Evolutionary conservation across 2,797 vertebrate species (phyloP).

Genomic region (Pachyuromys duprasi): DNA sequence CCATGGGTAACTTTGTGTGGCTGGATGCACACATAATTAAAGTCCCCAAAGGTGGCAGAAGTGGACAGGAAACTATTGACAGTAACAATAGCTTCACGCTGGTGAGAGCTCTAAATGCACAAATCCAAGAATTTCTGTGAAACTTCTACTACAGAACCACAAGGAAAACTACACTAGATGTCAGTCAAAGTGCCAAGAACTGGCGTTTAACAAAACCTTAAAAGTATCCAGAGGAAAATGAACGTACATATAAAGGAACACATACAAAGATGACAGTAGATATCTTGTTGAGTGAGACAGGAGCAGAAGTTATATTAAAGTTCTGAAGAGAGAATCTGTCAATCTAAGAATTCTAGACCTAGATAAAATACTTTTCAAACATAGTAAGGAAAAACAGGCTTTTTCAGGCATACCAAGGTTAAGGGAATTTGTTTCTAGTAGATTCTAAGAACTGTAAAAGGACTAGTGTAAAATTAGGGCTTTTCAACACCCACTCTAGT

Average conservation of each 20-base stretch:
- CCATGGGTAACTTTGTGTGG: not conserved
- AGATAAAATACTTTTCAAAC: not conserved
- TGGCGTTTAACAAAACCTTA: not conserved
- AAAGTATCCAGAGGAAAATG: not conserved
- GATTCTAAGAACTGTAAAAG: not conserved
- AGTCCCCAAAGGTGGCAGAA: not conserved
- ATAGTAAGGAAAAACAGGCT: not conserved
- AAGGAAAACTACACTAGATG: not conserved
- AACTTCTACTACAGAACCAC: not conserved
- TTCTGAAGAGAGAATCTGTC: not conserved
- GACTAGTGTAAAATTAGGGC: too few species aligned
- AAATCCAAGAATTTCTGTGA: not conserved
- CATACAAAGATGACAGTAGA: not conserved
- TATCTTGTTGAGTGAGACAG: not conserved
- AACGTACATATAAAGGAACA: not conserved
- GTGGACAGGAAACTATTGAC: not conserved
- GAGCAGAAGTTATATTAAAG: not conserved
- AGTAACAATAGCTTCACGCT: not conserved
- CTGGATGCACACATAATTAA: too few species aligned
- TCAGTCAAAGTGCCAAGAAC: not conserved
- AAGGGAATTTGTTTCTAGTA: not conserved
- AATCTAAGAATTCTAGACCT: not conserved
- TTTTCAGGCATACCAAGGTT: not conserved
- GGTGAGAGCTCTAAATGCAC: not conserved
- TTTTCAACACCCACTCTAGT: too few species aligned